Base-by-base conservation (phyloP, 2,888 invertebrate species). In the Amphipyra tragopoginis region DNA sequence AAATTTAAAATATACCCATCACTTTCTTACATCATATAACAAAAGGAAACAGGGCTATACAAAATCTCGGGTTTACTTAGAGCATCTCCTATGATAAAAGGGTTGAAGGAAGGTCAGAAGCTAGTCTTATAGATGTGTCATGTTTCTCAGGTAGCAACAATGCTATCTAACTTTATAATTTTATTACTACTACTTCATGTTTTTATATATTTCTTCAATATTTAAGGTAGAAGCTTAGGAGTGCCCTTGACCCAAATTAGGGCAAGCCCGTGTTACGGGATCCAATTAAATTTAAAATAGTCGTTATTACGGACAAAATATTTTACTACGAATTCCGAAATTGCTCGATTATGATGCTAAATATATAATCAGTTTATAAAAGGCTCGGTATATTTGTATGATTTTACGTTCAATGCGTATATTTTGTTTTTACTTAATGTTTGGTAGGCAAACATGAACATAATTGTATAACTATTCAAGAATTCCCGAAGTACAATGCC, bases 231-330 rank as follows among this genome's bases (percentile, higher is more conserved):
- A 5, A 57, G 56, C 54, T 39, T 39, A 44, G 26, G 10, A 51
- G 53, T 48, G 21, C 11, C 42, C 50, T 71, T 74, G 50, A 45
- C 50, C 57, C 34, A 69, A 65, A 63, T 54, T 14, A 53, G 10
- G 26, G 8, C 29, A 39, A 26, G 36, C 34, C 38, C 33, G 40
- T 58, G 33, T 15, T 42, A 34, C 51, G 50, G 40, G 40, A 68
- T 48, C 44, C 44, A 63, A 74, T 63, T 45, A 62, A 57, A 56
- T 53, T 33, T 13, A 49, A 61, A 72, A 72, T 50, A 9, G 34
- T 34, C 15, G 15, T 39, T 39, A 26, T 36, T n/a, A n/a, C n/a
- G n/a, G n/a, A 43, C 8, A 8, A 38, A 14, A 52, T 11, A 38
- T 58, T 39, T 34, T 54, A 40, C 21, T n/a, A n/a, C 9, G 47